These are phyloP conservation scores for Acanthococcus lagerstroemiae DNA, from an alignment of 2,888 invertebrate genomes.

Conservation along the genomic window DNA sequence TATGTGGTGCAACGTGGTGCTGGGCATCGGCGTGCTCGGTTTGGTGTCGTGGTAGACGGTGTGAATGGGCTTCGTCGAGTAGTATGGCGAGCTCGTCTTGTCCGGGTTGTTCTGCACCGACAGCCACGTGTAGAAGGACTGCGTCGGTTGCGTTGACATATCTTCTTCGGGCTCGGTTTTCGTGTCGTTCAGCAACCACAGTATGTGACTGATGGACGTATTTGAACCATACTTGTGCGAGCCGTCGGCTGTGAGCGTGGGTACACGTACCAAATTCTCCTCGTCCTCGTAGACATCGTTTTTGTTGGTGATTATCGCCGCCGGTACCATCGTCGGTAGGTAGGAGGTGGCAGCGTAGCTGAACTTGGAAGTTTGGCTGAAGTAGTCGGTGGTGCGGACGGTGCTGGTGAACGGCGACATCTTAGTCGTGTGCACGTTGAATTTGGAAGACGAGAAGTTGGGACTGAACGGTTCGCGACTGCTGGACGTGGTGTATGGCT, in stretches of 20 bases:
- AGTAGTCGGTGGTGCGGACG: neutral
- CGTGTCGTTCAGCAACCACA: constrained; percentile 44
- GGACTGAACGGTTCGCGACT: constrained; percentile 24
- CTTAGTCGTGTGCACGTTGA: constrained; percentile 2
- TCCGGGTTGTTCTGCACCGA: constrained; percentile 36
- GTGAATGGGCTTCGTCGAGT: constrained; percentile 1
- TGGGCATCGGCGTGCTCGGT: constrained; percentile 41
- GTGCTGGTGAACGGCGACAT: constrained; percentile 4
- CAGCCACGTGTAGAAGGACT: constrained; percentile 41
- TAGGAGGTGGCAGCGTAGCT: constrained; percentile 27
- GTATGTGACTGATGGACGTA: constrained; percentile 43
- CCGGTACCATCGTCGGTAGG: neutral
- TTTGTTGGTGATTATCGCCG: constrained; percentile 9
- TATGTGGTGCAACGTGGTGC: constrained; percentile 41
- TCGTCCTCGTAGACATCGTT: constrained; percentile 34
- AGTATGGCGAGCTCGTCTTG: constrained; percentile 6
- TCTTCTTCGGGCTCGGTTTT: constrained; percentile 34
- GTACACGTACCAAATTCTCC: constrained; percentile 42
- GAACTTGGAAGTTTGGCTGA: constrained; percentile 20
- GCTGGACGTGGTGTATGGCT: constrained; percentile 17
- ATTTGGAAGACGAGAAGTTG: constrained; percentile 12
- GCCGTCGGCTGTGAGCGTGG: constrained; percentile 41
- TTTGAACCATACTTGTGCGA: constrained; percentile 11
- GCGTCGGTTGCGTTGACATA: constrained; percentile 39
- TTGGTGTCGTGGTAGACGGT: neutral